Percentiles rank a stretch among this genome's conserved stretches.
These are phyloP conservation scores for Microctenopoma stevenorrisi DNA, from an alignment of 2,797 vertebrate genomes.

Conservation along the genomic window DNA sequence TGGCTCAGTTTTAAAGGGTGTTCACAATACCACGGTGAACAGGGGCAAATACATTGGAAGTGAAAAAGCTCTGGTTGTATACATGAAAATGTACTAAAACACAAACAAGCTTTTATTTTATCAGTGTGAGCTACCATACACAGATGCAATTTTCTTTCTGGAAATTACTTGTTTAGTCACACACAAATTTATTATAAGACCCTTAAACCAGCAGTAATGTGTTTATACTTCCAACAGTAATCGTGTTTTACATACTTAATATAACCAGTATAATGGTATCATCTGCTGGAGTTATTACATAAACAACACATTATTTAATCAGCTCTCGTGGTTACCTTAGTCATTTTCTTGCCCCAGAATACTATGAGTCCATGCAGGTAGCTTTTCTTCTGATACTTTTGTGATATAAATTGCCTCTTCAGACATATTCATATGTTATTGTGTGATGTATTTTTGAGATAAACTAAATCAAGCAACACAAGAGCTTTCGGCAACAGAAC, in stretches of 20 bases:
- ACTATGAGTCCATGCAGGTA: constrained; percentile 39
- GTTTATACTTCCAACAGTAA: constrained; percentile 58
- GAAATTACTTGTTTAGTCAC: constrained; percentile 35
- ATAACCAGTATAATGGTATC: constrained; percentile 56
- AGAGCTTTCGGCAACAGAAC: constrained; percentile 78
- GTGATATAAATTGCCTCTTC: constrained; percentile 64
- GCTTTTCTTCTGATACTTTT: constrained; percentile 65
- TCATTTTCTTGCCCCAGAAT: constrained; percentile 47
- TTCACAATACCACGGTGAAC: constrained; percentile 14
- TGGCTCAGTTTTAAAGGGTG: constrained; percentile 32
- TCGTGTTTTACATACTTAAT: constrained; percentile 62
- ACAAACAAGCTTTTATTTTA: not conserved
- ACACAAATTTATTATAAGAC: constrained; percentile 33
- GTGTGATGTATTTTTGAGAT: constrained; percentile 74
- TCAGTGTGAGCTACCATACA: constrained; percentile 2
- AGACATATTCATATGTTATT: constrained; percentile 69
- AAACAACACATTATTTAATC: constrained; percentile 64
- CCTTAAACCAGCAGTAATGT: constrained; percentile 44
- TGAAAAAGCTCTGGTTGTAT: constrained; percentile 10
- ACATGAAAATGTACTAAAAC: constrained; percentile 1
- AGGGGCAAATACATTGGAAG: constrained; percentile 14
- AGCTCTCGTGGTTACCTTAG: constrained; percentile 47
- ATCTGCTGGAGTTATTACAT: constrained; percentile 60
- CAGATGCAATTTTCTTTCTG: constrained; percentile 6
- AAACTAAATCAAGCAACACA: constrained; percentile 81